These are phyloP conservation scores for Smutsia temminckii DNA, from an alignment of 2,797 vertebrate species.

Conservation along the genomic window DNA sequence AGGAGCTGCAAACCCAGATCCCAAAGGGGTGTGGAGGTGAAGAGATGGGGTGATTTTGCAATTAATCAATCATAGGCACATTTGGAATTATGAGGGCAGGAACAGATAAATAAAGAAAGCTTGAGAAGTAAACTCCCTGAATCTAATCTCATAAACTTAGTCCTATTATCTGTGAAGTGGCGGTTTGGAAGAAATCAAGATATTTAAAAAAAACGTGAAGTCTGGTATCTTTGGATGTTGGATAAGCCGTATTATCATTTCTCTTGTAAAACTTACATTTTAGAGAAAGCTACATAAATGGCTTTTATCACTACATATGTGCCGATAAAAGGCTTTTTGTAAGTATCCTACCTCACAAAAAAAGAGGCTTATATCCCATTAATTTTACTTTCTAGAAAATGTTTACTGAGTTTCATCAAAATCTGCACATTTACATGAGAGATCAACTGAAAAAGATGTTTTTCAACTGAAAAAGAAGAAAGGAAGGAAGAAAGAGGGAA, in stretches of 20 bases:
- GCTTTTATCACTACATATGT: background rate
- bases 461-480: too few species aligned
- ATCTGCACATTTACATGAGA: background rate
- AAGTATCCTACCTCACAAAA: background rate
- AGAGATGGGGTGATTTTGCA: background rate
- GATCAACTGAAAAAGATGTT: too few species aligned
- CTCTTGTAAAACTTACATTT: background rate
- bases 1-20: background rate
- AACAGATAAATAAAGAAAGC: background rate
- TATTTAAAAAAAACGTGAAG: background rate
- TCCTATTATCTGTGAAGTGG: background rate
- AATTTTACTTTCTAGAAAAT: conserved; percentile 1
- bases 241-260: background rate
- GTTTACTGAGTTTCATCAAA: conserved; percentile 7
- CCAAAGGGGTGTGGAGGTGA: background rate
- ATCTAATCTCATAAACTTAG: background rate
- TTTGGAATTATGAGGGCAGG: background rate
- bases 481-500: too few species aligned
- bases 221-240: background rate
- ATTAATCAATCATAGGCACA: background rate
- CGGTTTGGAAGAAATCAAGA: conserved; percentile 13
- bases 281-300: background rate
- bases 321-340: background rate
- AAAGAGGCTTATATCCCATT: background rate
- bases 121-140: background rate